A percentile compares a stretch with the other conserved stretches of the same genome.
phyloP scores from a whole-genome alignment of 35 echinoderm and acorn worm species.

The Lytechinus variegatus region DNA sequence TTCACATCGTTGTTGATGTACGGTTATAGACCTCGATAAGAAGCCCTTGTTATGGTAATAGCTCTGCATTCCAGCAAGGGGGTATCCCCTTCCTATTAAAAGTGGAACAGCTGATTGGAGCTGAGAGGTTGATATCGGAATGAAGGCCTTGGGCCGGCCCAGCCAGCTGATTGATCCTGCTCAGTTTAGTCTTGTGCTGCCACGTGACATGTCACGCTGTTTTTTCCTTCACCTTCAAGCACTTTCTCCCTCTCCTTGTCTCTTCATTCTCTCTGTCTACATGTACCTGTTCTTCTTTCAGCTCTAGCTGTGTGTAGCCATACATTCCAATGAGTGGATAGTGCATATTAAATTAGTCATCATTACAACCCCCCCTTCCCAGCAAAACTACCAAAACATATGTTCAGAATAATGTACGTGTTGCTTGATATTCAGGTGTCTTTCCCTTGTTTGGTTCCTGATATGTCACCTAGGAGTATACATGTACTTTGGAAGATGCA shows the following conservation, averaged over 20 bases:
- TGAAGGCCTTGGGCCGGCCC: neutral
- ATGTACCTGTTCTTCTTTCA: neutral
- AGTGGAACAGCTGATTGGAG: constrained; percentile 9
- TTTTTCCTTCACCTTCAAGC: neutral
- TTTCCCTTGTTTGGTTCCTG: too few relatives aligned
- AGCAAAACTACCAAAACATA: neutral
- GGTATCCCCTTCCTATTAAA: neutral
- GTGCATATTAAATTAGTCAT: neutral
- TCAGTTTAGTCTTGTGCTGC: neutral
- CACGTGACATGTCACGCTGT: neutral
- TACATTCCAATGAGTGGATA: neutral
- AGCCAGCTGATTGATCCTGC: neutral
- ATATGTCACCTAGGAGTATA: too few relatives aligned
- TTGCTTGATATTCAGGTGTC: neutral
- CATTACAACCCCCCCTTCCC: neutral
- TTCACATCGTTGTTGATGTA: neutral
- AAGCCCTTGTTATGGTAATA: constrained; percentile 1
- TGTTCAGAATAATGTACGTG: neutral
- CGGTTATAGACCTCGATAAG: neutral
- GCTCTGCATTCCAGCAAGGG: neutral
- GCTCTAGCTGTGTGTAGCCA: neutral
- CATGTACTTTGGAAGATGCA: too few relatives aligned
- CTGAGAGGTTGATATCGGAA: neutral
- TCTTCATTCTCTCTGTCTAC: neutral
- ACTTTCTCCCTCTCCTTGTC: neutral